Evolutionary conservation across 2,797 vertebrate genomes (phyloP), one percentile per base, ranked within the genome.

Genomic region (Coranthus polyacanthus): DNA sequence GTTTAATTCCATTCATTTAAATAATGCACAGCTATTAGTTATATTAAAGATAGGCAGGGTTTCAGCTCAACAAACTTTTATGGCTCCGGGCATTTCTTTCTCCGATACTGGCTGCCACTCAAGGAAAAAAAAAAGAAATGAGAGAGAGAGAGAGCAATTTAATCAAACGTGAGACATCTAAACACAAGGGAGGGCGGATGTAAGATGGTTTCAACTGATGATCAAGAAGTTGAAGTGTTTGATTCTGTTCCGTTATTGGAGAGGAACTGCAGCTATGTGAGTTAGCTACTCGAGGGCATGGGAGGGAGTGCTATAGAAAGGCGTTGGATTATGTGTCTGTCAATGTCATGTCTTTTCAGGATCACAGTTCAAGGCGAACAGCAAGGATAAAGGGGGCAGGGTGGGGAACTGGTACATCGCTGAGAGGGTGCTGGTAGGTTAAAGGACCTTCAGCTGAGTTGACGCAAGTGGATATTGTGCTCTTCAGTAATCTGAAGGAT

Each of bases 311-410:
- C 65, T 62, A 75, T 24, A 76, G 84, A 85, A 66, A 82, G 75
- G 75, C 59, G 57, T 63, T 65, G 79, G 84, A 88, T 88, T 77
- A 79, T 83, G 83, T 88, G 88, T 88, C 89, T 82, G 87, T 92
- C 90, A 91, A 72, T 87, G 90, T 90, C 90, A 86, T 24, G 63
- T 89, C 89, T 79, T 75, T 39, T 92, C 82, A 88, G 78, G 84
- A 91, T 92, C 85, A 89, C 8, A 12, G 86, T 84, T 89, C 68
- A 85, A 87, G 83, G 84, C 75, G 6, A 83, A 81, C 47, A 68
- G 81, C 53, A 45, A 68, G 72, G 64, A 88, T 66, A 58, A n/a
- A 75, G 61, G 45, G 65, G 68, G 58, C 49, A 71, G 60, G 52
- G 65, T 56, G 61, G 73, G 63, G 70, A 60, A 49, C 74, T 63